Percentiles rank a stretch among this genome's conserved stretches.
Conservation (phyloP, 2,888 invertebrate species). For the Hetaerina titia region DNA sequence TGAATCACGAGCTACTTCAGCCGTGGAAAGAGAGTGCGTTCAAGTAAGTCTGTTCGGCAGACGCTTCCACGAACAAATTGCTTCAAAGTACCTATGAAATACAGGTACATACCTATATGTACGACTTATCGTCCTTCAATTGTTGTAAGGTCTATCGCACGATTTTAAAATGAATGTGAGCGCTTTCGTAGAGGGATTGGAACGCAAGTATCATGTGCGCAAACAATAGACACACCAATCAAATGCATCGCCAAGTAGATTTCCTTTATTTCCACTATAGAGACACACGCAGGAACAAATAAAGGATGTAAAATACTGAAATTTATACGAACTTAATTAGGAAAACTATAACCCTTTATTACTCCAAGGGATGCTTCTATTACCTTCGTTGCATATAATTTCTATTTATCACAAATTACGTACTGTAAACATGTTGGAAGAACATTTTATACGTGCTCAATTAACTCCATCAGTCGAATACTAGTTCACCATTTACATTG, state of each 20-base stretch:
- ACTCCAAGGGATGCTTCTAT: not conserved
- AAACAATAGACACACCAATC: not conserved
- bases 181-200: not conserved
- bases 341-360: not conserved
- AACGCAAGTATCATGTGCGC: not conserved
- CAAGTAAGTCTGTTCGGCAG: not conserved
- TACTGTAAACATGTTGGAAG: too few relatives aligned
- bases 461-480: too few relatives aligned
- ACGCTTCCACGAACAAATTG: not conserved
- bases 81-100: not conserved
- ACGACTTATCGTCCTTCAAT: not conserved
- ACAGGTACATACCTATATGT: too few relatives aligned
- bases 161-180: not conserved
- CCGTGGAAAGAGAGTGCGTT: not conserved
- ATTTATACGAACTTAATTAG: not conserved
- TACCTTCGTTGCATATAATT: not conserved
- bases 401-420: too few relatives aligned
- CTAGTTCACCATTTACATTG: too few relatives aligned
- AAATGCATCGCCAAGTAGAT: not conserved
- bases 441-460: too few relatives aligned
- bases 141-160: not conserved
- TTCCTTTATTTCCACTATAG: not conserved
- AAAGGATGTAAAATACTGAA: not conserved
- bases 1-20: not conserved
- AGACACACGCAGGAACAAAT: not conserved